phyloP scores from a whole-genome alignment of 2,888 invertebrate genomes.

The Cephus sareptanus region DNA sequence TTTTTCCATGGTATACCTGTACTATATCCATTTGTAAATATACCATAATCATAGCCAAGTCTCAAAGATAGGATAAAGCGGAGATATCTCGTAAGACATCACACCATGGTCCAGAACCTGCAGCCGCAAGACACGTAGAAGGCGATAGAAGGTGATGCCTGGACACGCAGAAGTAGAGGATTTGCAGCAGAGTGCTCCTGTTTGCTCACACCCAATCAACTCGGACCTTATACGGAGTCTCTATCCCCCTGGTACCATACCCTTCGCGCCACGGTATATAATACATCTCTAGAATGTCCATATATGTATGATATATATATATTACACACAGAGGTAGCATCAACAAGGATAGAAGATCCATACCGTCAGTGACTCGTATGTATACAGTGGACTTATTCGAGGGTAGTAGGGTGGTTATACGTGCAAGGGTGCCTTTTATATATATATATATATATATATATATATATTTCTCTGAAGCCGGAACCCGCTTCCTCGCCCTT shows the following conservation, averaged over 20 bases:
- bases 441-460: too few species aligned
- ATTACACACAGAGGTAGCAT: background rate
- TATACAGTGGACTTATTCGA: background rate
- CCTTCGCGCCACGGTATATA: background rate
- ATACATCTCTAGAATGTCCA: background rate
- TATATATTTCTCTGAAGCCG: background rate
- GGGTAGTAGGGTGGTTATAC: background rate
- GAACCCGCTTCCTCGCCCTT: background rate
- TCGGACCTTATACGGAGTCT: slow-evolving; percentile 25
- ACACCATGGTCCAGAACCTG: background rate
- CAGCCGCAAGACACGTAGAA: slow-evolving; percentile 30
- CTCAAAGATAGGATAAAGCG: background rate
- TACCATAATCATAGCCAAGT: background rate
- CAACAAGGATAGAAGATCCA: background rate
- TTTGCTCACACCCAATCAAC: slow-evolving; percentile 52
- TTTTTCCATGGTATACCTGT: background rate
- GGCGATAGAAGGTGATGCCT: slow-evolving; percentile 34
- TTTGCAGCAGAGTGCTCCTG: slow-evolving; percentile 35
- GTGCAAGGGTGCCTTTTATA: background rate
- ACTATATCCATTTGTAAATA: background rate
- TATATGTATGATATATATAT: too few species aligned
- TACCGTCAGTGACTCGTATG: background rate
- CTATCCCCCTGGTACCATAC: background rate
- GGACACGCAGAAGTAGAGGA: slow-evolving; percentile 38
- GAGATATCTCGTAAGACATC: too few species aligned